Conservation (phyloP, 2,797 vertebrate species). For the Syngnathus rostellatus region DNA sequence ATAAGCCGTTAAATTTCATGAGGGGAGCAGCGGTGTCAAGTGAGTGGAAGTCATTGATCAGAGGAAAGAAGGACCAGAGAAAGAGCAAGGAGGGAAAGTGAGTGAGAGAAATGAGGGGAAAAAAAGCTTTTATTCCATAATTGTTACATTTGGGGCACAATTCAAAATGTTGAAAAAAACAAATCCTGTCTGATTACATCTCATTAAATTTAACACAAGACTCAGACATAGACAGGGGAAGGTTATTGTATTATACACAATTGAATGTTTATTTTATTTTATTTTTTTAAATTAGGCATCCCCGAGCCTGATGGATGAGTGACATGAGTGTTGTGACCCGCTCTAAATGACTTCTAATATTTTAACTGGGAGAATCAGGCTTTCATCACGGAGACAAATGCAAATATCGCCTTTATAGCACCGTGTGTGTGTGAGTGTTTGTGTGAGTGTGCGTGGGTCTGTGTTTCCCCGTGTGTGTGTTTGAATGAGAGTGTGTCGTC, state of each 20-base stretch:
- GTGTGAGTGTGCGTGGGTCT: constrained; percentile 9
- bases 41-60: constrained; percentile 66
- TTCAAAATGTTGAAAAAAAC: background rate
- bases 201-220: background rate
- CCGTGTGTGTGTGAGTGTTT: constrained; percentile 8
- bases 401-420: constrained; percentile 75
- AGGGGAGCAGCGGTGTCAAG: constrained; percentile 51
- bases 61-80: constrained; percentile 31
- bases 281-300: constrained; percentile 13
- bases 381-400: constrained; percentile 98
- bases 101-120: background rate
- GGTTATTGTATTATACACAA: background rate
- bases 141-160: background rate
- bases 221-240: background rate
- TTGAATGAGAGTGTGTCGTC: constrained; percentile 63
- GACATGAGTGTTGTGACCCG: constrained; percentile 77
- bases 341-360: constrained; percentile 99
- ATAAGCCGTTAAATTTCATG: constrained; percentile 74
- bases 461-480: constrained; percentile 18
- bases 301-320: constrained; percentile 46
- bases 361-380: constrained; percentile 99
- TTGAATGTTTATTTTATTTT: constrained; percentile 9
- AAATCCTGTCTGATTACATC: background rate
- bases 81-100: background rate
- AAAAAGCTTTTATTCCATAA: background rate